Percentiles rank a stretch among this genome's conserved stretches.
phyloP scores from a whole-genome alignment of 2,888 invertebrate genomes.

The Pristionchus maxplancki region DNA sequence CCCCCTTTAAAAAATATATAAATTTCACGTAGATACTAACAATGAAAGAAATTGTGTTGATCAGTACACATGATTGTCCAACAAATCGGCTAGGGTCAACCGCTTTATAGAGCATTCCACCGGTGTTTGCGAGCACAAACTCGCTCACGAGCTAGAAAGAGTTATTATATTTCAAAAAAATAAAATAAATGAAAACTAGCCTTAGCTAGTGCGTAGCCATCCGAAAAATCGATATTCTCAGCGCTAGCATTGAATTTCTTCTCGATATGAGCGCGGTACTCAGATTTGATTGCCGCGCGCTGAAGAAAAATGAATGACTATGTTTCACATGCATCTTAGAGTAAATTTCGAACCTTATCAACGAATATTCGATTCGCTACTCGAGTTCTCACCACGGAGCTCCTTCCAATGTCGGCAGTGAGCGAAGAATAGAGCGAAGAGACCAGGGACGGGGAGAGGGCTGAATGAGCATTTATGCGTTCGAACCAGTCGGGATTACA shows the following conservation, averaged over 20 bases:
- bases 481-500: too few relatives aligned
- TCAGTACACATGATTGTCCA: slow-evolving; percentile 77
- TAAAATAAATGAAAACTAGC: slow-evolving; percentile 45
- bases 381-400: not conserved
- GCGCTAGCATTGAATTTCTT: slow-evolving; percentile 57
- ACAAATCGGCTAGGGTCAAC: slow-evolving; percentile 81
- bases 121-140: slow-evolving; percentile 89
- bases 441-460: not conserved
- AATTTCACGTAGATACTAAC: slow-evolving; percentile 60
- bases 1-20: too few relatives aligned
- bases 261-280: slow-evolving; percentile 54
- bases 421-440: not conserved
- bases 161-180: not conserved
- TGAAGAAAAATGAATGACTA: not conserved
- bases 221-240: slow-evolving; percentile 64
- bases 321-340: not conserved
- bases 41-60: slow-evolving; percentile 81
- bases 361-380: not conserved
- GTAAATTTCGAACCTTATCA: not conserved
- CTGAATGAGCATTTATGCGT: not conserved
- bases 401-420: not conserved
- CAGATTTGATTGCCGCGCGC: slow-evolving; percentile 54
- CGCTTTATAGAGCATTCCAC: slow-evolving; percentile 88
- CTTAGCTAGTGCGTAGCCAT: slow-evolving; percentile 79
- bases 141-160: slow-evolving; percentile 83